A percentile compares a stretch with the other conserved stretches of the same genome.
Conservation (phyloP, 2,113 vertebrate genomes). For the Hypanus sabinus region DNA sequence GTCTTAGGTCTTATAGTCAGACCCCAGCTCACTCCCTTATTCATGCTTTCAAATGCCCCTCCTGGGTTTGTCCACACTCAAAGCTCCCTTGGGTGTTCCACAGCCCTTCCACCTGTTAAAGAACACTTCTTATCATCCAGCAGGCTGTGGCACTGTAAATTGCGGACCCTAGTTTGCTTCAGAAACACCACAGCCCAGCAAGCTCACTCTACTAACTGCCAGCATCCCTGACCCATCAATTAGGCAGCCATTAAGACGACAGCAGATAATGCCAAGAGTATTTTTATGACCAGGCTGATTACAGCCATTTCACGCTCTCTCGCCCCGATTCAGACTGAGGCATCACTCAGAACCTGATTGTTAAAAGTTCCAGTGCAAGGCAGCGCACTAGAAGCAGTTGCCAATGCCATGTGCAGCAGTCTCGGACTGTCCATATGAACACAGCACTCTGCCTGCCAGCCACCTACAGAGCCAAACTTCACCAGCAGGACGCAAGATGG, state of each 20-base stretch:
- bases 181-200: not conserved
- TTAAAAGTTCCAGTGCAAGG: not conserved
- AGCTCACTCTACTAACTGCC: not conserved
- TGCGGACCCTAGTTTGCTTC: not conserved
- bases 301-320: not conserved
- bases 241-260: not conserved
- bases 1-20: not conserved
- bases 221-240: not conserved
- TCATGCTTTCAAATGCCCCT: not conserved
- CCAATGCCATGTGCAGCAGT: not conserved
- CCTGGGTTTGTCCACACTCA: not conserved
- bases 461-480: not conserved
- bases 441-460: not conserved
- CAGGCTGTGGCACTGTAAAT: not conserved
- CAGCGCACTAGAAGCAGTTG: not conserved
- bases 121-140: not conserved
- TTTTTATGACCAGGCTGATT: slow-evolving; percentile 2
- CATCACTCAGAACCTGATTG: not conserved
- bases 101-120: not conserved
- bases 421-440: not conserved
- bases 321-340: not conserved
- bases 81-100: not conserved
- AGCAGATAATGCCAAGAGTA: not conserved
- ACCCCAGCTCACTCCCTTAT: not conserved
- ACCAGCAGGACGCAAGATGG: not conserved